Percentiles rank a stretch among this genome's conserved stretches.
Conservation (phyloP, 2,888 invertebrate genomes). For the Apantesis nais region DNA sequence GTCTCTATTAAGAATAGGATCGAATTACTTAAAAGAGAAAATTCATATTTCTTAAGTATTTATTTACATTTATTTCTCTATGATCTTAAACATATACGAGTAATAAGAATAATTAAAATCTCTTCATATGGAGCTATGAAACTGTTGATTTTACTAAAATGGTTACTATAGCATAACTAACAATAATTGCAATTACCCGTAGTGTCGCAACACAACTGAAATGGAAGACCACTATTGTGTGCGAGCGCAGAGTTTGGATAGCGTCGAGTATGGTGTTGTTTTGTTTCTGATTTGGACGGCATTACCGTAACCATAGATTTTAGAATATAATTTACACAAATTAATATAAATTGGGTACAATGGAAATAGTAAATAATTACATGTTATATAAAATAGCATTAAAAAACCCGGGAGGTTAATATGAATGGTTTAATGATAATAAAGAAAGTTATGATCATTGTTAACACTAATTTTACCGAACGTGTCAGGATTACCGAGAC, state of each 20-base stretch:
- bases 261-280: neutral
- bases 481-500: no score
- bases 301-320: neutral
- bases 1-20: neutral
- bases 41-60: neutral
- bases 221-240: conserved; percentile 28
- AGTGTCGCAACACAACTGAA: conserved; percentile 41
- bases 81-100: neutral
- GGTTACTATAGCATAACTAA: conserved; percentile 9
- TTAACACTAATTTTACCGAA: no score
- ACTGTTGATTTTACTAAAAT: neutral
- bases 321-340: neutral
- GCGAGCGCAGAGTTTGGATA: conserved; percentile 8
- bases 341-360: neutral
- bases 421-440: neutral
- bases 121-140: neutral
- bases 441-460: neutral
- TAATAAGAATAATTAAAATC: neutral
- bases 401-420: neutral
- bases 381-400: no score
- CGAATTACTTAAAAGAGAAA: neutral
- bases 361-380: neutral
- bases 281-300: neutral
- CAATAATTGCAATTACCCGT: conserved; percentile 44
- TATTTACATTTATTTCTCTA: neutral